Evolutionary conservation across 1,140 invertebrate genomes (phyloP), one percentile per base, ranked within the genome.

Genomic region (Aethina tumida): DNA sequence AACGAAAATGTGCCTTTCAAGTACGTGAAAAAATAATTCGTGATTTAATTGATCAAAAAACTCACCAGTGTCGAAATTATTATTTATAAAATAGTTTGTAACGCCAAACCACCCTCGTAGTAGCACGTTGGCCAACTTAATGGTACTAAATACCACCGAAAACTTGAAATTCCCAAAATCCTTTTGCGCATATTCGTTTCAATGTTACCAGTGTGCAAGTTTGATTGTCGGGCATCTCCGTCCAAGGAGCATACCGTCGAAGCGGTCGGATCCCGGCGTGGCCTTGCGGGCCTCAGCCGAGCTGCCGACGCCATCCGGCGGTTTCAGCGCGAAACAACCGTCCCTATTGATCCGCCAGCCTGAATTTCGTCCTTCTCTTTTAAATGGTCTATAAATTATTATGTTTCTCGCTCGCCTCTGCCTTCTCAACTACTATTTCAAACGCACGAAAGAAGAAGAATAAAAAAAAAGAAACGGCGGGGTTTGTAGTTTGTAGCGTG

Each of bases 71-170:
- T 26, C 25, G 32, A 25, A 41, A 45, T 14, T 17, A 30, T 34
- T 17, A 30, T 41, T 45, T 29, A 17, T 18, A 39, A 28, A 22
- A 34, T 43, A 20, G 37, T 39, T 50, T 47, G 42, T 43, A 51
- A 50, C 44, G 43, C 41, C 45, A 47, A n/a, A 55, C 53, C 55
- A 52, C 53, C 55, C 51, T 55, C 36, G 42, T 29, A 55, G 53
- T 41, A 57, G 42, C 53, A 57, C 55, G 55, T 40, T 50, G 45
- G 55, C 55, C 53, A 57, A 57, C 55, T 57, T 57, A 57, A 55
- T 55, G 55, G 37, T 43, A 50, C 39, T 32, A 57, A 55, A 55
- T 52, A 52, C 40, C 28, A 45, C 50, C 46, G 50, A 55, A 48
- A 55, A 57, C 51, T 48, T 51, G 55, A 57, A 51, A 55, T 47